Base-by-base conservation (phyloP, 1,140 invertebrate species). In the Chymomyza costata region DNA sequence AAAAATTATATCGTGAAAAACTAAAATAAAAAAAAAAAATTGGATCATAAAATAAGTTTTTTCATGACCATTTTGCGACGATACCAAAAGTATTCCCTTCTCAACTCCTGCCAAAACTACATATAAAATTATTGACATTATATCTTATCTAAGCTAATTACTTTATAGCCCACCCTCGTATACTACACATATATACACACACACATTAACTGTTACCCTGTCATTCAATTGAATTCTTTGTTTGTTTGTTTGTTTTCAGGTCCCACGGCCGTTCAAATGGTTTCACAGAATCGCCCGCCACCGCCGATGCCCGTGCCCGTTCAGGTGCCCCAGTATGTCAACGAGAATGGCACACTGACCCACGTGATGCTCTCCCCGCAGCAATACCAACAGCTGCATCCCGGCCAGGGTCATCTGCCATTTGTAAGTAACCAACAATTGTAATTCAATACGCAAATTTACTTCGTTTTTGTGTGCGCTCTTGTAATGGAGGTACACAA, bases 271-370 rank as follows among this genome's bases (percentile, higher is more conserved):
- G 92, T 95, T 48, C 91, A 93, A 64, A 94, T 95, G 93, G 92
- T 94, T 58, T 93, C 93, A 52, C 91, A 91, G 52, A 93, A 91
- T 86, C 90, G 91, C 40, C 91, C 91, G 41, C 91, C 91, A 53
- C 93, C 96, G 89, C 94, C 94, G 43, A 93, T 97, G 82, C 93
- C 95, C 86, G 93, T 95, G 56, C 94, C 94, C 18, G 93, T 93
- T 30, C 95, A 94, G 80, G 95, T 96, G 86, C 91, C 96, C 60
- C 94, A 94, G 84, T 94, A 96, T 67, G 90, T 96, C 59, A 95
- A 96, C 86, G 95, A 96, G 86, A 92, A 90, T 84, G 93, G 93
- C 45, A 92, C 93, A 48, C 88, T 97, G 62, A 89, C 93, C 30
- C 94, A 96, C 86, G 94, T 95, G 65, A 92, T 96, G 65, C 88